A percentile compares a stretch with the other conserved stretches of the same genome.
Evolutionary conservation across 2,888 invertebrate species (phyloP).

Genomic region (Aradus depressus): DNA sequence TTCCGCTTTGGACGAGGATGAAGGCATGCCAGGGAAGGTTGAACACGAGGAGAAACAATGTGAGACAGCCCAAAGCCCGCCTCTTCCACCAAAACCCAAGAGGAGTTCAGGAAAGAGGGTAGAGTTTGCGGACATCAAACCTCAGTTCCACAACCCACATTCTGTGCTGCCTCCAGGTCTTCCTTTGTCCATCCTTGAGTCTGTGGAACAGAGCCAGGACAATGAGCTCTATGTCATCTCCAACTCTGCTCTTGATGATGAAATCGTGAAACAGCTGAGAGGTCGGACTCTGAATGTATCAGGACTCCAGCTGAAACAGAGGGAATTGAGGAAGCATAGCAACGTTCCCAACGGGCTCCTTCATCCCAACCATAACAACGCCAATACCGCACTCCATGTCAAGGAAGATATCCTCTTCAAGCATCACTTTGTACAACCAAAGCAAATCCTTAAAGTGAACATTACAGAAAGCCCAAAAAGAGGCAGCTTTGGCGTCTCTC

Average conservation of each 20-base stretch:
- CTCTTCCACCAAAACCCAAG: constrained; percentile 25
- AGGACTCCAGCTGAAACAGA: constrained; percentile 23
- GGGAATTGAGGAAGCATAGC: constrained; percentile 24
- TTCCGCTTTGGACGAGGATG: constrained; percentile 17
- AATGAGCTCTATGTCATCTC: constrained; percentile 42
- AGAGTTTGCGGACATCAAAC: constrained; percentile 19
- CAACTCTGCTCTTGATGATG: constrained; percentile 31
- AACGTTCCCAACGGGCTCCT: constrained; percentile 23
- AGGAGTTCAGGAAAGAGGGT: constrained; percentile 19
- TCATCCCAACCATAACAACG: constrained; percentile 27
- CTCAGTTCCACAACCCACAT: constrained; percentile 38
- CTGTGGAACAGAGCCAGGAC: constrained; percentile 24
- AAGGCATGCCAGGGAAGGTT: constrained; percentile 6
- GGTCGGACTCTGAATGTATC: constrained; percentile 27
- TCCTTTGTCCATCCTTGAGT: constrained; percentile 24
- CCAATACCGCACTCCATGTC: constrained; percentile 7
- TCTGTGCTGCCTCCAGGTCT: constrained; percentile 57
- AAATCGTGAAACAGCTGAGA: constrained; percentile 27
- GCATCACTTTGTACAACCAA: constrained; percentile 14
- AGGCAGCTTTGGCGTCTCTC: constrained; percentile 19
- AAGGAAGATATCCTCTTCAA: constrained; percentile 16
- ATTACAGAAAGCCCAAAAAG: constrained; percentile 25
- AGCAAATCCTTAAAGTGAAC: constrained; percentile 21
- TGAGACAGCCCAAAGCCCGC: constrained; percentile 15
- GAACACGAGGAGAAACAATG: constrained; percentile 1